A percentile compares a stretch with the other conserved stretches of the same genome.
phyloP scores from a whole-genome alignment of 1,140 invertebrate species.

The Oedothorax gibbosus region DNA sequence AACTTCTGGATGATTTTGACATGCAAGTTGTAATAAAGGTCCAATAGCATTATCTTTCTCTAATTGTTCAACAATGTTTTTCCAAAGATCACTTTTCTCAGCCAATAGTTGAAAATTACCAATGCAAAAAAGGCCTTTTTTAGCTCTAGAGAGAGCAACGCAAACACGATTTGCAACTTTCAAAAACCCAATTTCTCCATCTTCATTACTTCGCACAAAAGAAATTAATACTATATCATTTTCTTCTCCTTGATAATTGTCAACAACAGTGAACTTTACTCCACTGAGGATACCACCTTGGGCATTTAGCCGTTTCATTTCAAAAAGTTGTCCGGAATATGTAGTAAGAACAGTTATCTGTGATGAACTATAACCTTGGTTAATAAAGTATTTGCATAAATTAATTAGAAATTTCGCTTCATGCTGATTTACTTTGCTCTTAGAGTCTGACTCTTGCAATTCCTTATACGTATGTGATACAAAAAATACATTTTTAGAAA shows the following conservation, averaged over 20 bases:
- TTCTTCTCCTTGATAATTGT: conserved; percentile 90
- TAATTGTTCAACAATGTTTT: conserved; percentile 65
- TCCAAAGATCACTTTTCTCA: conserved; percentile 68
- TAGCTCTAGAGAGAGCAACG: conserved; percentile 85
- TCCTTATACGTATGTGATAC: conserved; percentile 46
- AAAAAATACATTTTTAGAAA: conserved; percentile 58
- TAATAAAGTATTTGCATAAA: conserved; percentile 74
- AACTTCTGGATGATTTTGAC: conserved; percentile 45
- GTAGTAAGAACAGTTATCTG: conserved; percentile 78
- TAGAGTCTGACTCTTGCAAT: conserved; percentile 6
- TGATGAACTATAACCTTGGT: conserved; percentile 73
- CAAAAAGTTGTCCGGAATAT: conserved; percentile 74
- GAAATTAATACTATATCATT: conserved; percentile 86
- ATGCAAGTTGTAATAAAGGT: conserved; percentile 38
- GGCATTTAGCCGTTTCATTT: conserved; percentile 44
- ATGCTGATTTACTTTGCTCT: conserved; percentile 70
- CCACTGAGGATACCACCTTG: not conserved
- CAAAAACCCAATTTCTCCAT: conserved; percentile 81
- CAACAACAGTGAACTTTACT: conserved; percentile 75
- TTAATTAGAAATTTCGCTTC: conserved; percentile 74
- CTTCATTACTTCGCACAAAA: conserved; percentile 80
- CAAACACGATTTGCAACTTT: conserved; percentile 82
- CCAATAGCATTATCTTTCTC: conserved; percentile 62
- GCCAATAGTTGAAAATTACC: conserved; percentile 77
- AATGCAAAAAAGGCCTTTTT: conserved; percentile 77